A percentile compares a stretch with the other conserved stretches of the same genome.
Conservation (phyloP, 2,888 invertebrate species). For the Incurvaria masculella region DNA sequence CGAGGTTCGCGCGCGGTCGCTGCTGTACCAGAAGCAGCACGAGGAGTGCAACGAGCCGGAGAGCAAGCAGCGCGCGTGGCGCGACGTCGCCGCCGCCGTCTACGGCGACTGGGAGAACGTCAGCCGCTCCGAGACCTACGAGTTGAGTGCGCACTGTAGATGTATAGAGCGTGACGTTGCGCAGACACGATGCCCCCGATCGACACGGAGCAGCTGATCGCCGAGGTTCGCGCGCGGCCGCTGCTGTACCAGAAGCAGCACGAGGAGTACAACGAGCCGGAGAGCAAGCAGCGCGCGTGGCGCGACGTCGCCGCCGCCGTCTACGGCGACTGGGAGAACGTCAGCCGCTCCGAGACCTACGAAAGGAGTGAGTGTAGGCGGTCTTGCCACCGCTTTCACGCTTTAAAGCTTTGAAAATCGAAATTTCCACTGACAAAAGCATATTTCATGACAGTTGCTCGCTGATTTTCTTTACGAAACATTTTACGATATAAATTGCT, state of each 20-base stretch:
- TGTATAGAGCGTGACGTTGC: no score
- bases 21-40: conserved; percentile 31
- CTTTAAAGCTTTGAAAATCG: no score
- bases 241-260: conserved; percentile 32
- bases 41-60: conserved; percentile 33
- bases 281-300: conserved; percentile 41
- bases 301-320: conserved; percentile 41
- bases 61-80: conserved; percentile 41
- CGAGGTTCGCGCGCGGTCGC: conserved; percentile 44
- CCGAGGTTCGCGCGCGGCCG: conserved; percentile 44
- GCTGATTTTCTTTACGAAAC: no score
- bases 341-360: conserved; percentile 39
- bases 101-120: conserved; percentile 35
- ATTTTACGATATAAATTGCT: no score
- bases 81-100: conserved; percentile 39
- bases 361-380: conserved; percentile 42
- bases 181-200: no score
- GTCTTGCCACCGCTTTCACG: no score
- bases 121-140: conserved; percentile 41
- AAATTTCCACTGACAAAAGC: no score
- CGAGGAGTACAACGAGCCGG: conserved; percentile 32
- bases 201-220: conserved; percentile 24
- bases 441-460: no score
- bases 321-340: conserved; percentile 34
- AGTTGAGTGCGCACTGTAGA: conserved; percentile 34